Base-by-base conservation (phyloP, 2,797 vertebrate genomes). In the Falco concolor region DNA sequence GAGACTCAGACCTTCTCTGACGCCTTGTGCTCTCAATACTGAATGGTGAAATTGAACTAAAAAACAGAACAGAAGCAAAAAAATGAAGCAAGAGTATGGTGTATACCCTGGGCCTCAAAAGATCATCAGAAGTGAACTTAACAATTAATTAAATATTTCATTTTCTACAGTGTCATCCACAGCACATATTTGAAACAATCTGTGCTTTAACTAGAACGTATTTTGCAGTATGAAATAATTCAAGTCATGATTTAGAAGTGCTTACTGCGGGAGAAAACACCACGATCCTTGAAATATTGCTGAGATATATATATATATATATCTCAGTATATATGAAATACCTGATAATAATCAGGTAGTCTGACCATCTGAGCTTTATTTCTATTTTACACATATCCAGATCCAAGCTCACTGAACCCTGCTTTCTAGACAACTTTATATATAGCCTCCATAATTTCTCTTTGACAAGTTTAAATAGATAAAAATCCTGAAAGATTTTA, bases 21-120 rank as follows among this genome's bases (percentile, higher is more conserved):
- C 99, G 99, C 90, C 99, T 99, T 98, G 99, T 99, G 98, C 99
- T 99, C 98, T 99, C 99, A 98, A 99, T 99, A 98, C 99, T 99
- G 98, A 99, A 99, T 0, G 99, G 99, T 91, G 99, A 99, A 98
- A 99, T 99, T 96, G 99, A 99, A 97, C 99, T 99, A 97, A 60
- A 98, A 97, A 65, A 84, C 32, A 98, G 16, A 90, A 91, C 59
- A 86, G 78, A 95, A 94, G 28, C 2, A 49, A 64, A 76, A 54
- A 32, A 90, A 70, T 92, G 23, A 24, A 32, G 49, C 30, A 65
- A 79, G 72, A 90, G 23, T 9, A 3, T 8, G 44, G 28, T 34
- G 22, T 50, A 24, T 19, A 80, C 13, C 42, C 28, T 19, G 9
- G 13, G 22, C 5, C 17, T 6, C 36, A 23, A 42, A 90, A 73